A percentile compares a stretch with the other conserved stretches of the same genome.
Conservation (phyloP, 2,113 vertebrate species). For the Danio rerio region DNA sequence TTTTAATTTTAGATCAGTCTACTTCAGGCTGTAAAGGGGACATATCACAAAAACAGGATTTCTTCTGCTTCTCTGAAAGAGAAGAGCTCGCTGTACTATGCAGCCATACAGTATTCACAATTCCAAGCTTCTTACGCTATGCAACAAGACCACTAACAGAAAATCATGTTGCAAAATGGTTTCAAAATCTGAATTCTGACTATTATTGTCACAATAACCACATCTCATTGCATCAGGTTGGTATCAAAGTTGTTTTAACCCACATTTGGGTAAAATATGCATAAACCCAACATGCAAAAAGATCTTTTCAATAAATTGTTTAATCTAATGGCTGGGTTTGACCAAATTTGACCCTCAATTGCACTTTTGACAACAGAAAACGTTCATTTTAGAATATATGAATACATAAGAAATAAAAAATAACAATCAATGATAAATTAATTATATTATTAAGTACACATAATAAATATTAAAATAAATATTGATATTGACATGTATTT, state of each 20-base stretch:
- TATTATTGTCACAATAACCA: neutral
- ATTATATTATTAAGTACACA: no score
- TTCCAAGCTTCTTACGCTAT: neutral
- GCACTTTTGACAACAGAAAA: no score
- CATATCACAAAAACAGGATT: neutral
- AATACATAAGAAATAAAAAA: no score
- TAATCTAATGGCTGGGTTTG: no score
- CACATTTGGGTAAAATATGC: no score
- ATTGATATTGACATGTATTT: no score
- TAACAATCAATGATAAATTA: no score
- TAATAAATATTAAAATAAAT: no score
- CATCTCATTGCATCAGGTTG: neutral
- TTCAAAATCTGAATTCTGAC: neutral
- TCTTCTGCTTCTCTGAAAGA: neutral
- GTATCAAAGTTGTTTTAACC: neutral
- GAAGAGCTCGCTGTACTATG: neutral
- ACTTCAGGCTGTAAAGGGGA: neutral
- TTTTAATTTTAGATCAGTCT: slow-evolving; percentile 36
- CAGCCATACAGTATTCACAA: neutral
- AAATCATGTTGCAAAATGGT: neutral
- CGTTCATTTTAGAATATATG: no score
- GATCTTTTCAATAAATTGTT: no score
- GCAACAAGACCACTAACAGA: neutral
- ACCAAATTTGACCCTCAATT: no score
- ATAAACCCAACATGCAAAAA: no score